A percentile compares a stretch with the other conserved stretches of the same genome.
Conservation (phyloP, 2,113 vertebrate species). For the Sitta europaea region DNA sequence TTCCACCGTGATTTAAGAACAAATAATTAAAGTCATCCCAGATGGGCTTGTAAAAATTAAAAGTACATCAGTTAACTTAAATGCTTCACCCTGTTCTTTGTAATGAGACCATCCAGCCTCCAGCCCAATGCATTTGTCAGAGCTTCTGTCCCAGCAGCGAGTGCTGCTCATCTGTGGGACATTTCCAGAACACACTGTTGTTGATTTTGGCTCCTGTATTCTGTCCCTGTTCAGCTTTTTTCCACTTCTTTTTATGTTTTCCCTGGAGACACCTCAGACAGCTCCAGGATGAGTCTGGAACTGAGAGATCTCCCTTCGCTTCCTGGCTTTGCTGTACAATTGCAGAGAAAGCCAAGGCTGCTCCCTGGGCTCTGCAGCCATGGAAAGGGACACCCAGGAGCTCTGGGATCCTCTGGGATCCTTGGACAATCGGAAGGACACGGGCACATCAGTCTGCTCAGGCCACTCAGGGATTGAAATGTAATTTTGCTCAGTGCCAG, state of each 20-base stretch:
- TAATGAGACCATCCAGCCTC: neutral
- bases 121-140: neutral
- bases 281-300: neutral
- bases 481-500: neutral
- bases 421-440: neutral
- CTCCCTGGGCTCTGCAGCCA: neutral
- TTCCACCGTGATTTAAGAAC: constrained; percentile 54
- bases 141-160: neutral
- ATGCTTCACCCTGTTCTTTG: neutral
- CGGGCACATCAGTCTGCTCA: neutral
- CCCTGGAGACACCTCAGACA: neutral
- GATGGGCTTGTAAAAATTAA: constrained; percentile 55
- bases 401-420: neutral
- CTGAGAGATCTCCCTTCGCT: fast-evolving
- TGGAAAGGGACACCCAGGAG: neutral
- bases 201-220: neutral
- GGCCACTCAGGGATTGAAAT: neutral
- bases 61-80: constrained; percentile 35
- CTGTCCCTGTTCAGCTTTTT: neutral
- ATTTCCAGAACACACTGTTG: neutral
- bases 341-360: neutral
- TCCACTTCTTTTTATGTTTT: neutral
- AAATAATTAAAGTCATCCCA: constrained; percentile 63
- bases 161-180: neutral
- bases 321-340: neutral